Base-by-base conservation (phyloP, 37 sponge, comb jelly and placozoan species). In the Hormiphora californensis region DNA sequence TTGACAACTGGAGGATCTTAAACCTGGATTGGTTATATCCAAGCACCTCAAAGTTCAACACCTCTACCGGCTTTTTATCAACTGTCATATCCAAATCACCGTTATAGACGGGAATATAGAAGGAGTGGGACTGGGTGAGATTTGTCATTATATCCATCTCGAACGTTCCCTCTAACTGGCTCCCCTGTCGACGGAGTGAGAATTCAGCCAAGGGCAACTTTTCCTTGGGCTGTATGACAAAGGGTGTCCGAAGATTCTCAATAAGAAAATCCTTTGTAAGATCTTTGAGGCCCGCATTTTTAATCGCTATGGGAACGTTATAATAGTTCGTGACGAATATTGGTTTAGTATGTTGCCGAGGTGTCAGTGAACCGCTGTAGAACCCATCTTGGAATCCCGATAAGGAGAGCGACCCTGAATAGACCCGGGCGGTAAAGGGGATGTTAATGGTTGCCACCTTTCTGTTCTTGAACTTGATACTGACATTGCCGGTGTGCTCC, bases 11-110 rank as follows among this genome's bases (percentile, higher is more conserved):
- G 7, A 73, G 46, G 7, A 39, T 73, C 25, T 73, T 73, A 33
- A 32, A 33, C 44, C 81, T 38, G 1, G 81, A 43, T 73, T 73
- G 81, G 44, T 73, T 73, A 39, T 73, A 73, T 8, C 81, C 81
- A 25, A 73, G 25, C 44, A 73, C 4, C 43, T 73, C 81, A 39
- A 73, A 73, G 44, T 73, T 73, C 44, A 73, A 33, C 28, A 73
- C 81, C n/a, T 73, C 43, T 21, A 73, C 19, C 4, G 81, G 81
- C 38, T 73, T 39, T 11, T 46, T 46, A 40, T 73, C 46, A 19
- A 73, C 43, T 27, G 81, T 73, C 12, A 73, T 30, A 15, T 73
- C 81, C 9, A 73, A 43, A 40, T 73, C 81, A 2, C 81, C 81
- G 43, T 36, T 73, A 17, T 73, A 73, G 3, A 73, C 81, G 1